Base-by-base conservation (phyloP, 2,797 vertebrate genomes). In the Periparus ater region DNA sequence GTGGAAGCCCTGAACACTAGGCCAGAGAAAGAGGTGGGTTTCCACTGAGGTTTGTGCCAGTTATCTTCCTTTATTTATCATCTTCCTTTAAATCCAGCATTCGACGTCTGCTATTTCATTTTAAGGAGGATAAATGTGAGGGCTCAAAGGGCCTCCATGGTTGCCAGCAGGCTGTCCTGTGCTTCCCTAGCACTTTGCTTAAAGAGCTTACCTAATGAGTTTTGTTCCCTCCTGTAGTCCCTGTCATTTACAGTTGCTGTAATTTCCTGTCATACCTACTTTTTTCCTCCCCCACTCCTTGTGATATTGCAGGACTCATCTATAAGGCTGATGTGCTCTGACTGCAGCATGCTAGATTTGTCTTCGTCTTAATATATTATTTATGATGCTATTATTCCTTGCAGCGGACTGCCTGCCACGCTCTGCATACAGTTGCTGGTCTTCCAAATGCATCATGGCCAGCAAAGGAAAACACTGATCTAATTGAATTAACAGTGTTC, bases 401-500 rank as follows among this genome's bases (percentile, higher is more conserved):
- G 85, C 82, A 88, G 95, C 1, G 48, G 95, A 81, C 77, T 94
- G 89, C 85, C 88, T 95, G 94, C 78, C 88, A 94, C 0, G 12
- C 89, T 95, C 87, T 92, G 82, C 93, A 88, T 93, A 91, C 92
- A 95, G 96, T 96, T 95, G 90, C 93, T 95, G 92, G 92, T 94
- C 94, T 92, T 96, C 91, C 84, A 97, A 96, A 95, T 88, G 91
- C 91, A 96, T 95, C 89, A 87, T 80, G 89, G 90, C 93, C 90
- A 82, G 89, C 85, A 93, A 97, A 97, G 62, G 78, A 95, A 97
- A 96, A 92, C 90, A 95, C 70, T 87, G 80, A 85, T 95, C 94
- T 97, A 96, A 97, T 94, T 95, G 92, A 97, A 97, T 97, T 97
- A 97, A 95, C 89, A 88, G 70, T 80, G 87, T 83, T 93, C 92